Evolutionary conservation across 2,113 vertebrate species (phyloP), one percentile per base, ranked within the genome.

Genomic region (Otolemur garnettii): DNA sequence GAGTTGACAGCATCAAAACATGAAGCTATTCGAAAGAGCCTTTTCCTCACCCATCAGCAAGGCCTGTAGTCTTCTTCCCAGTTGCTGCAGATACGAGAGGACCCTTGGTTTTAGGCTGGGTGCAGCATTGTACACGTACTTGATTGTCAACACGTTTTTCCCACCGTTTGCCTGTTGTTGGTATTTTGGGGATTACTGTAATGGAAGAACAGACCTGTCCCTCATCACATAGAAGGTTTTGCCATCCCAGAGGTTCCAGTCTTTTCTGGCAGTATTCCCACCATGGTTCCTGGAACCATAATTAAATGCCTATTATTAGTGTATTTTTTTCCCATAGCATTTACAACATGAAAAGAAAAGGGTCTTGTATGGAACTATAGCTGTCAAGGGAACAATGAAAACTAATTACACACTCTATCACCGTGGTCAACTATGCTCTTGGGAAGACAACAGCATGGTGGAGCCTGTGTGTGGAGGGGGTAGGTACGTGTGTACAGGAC

Each of bases 381-480:
- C 98, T 98, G 98, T 98, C 98, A 98, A 83, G 98, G 98, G 98
- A 98, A 98, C 98, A 98, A 98, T 98, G 97, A 98, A 98, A 98
- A 98, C 97, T 98, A 98, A 99, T 99, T 98, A 98, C 98, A 98
- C 97, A 98, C 97, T 98, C 91, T 97, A 69, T 98, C 97, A 98
- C 93, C 87, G 94, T 97, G 98, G 98, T 98, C 97, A 97, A 89
- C 79, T 97, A 77, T 96, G 95, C 97, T 97, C 97, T 97, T 96
- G 96, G 97, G 97, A 98, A 93, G 85, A 98, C 81, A 97, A 95
- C 95, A 97, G 71, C 92, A 97, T 74, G 95, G 88, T 82, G 50
- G 91, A 80, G 92, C 97, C 85, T 93, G 83, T 82, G 42, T 93
- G 64, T 96, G 93, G 35, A 24, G 69, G 4, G 30, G 13, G 28